Conservation (phyloP, 2,888 invertebrate species). For the Cosmopolites sordidus region DNA sequence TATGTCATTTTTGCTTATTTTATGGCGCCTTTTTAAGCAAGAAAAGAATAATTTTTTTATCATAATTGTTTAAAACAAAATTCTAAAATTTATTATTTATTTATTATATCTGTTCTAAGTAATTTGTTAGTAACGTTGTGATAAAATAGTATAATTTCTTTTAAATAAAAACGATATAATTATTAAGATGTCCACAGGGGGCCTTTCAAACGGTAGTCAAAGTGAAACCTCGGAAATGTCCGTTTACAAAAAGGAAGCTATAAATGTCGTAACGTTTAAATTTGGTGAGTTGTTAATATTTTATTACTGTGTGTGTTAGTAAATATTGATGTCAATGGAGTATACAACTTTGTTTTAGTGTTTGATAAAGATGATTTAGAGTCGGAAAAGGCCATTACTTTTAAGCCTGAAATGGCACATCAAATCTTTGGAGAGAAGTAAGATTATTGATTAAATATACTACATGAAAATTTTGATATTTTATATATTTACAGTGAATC, state of each 20-base stretch:
- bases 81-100: too few species aligned
- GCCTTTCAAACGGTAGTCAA: conserved; percentile 13
- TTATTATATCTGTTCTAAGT: too few species aligned
- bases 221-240: conserved; percentile 29
- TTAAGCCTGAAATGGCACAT: conserved; percentile 85
- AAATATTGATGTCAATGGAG: conserved; percentile 4
- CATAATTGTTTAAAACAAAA: too few species aligned
- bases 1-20: too few species aligned
- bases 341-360: conserved; percentile 27
- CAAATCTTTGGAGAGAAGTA: conserved; percentile 83
- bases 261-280: conserved; percentile 33
- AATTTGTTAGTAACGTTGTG: too few species aligned
- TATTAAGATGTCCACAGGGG: conserved; percentile 18
- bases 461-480: background rate
- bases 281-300: conserved; percentile 25
- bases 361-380: conserved; percentile 30
- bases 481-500: conserved; percentile 59
- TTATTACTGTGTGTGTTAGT: background rate
- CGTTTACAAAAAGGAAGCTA: conserved; percentile 32
- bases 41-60: too few species aligned
- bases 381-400: conserved; percentile 41
- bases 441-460: conserved; percentile 4
- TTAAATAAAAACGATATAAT: too few species aligned
- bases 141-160: too few species aligned
- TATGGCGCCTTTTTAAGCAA: too few species aligned